phyloP scores from a whole-genome alignment of 2,113 vertebrate species.

The Anarrhichthys ocellatus region DNA sequence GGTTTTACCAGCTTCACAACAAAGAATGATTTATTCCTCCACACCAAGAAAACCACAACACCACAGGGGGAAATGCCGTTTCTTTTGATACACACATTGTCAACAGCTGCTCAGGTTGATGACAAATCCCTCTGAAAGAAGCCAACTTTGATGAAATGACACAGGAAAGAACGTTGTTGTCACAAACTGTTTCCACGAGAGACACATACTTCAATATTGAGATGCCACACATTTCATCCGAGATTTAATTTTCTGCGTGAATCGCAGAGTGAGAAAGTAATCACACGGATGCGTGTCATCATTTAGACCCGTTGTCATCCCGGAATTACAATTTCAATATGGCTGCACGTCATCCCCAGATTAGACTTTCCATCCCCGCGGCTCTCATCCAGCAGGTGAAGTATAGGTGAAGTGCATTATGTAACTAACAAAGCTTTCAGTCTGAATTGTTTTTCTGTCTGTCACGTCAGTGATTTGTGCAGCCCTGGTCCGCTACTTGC shows the following conservation, averaged over 20 bases:
- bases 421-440: constrained; percentile 33
- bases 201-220: constrained; percentile 36
- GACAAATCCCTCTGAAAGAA: constrained; percentile 33
- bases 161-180: constrained; percentile 20
- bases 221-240: constrained; percentile 44
- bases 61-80: constrained; percentile 23
- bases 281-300: constrained; percentile 41
- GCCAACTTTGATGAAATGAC: constrained; percentile 7
- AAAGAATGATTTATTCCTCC: constrained; percentile 35
- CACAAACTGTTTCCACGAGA: constrained; percentile 39
- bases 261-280: constrained; percentile 61
- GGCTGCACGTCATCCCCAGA: constrained; percentile 52
- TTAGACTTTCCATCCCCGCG: constrained; percentile 45
- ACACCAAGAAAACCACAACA: constrained; percentile 22
- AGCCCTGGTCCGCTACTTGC: constrained; percentile 11
- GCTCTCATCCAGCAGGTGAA: constrained; percentile 35
- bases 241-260: constrained; percentile 73
- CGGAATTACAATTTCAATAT: constrained; percentile 66
- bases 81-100: constrained; percentile 38
- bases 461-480: background rate
- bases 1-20: constrained; percentile 27
- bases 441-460: constrained; percentile 8
- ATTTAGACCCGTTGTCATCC: constrained; percentile 62
- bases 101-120: constrained; percentile 34
- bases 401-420: constrained; percentile 32